A percentile compares a stretch with the other conserved stretches of the same genome.
Evolutionary conservation across 2,797 vertebrate species (phyloP).

Genomic region (Lacerta agilis): DNA sequence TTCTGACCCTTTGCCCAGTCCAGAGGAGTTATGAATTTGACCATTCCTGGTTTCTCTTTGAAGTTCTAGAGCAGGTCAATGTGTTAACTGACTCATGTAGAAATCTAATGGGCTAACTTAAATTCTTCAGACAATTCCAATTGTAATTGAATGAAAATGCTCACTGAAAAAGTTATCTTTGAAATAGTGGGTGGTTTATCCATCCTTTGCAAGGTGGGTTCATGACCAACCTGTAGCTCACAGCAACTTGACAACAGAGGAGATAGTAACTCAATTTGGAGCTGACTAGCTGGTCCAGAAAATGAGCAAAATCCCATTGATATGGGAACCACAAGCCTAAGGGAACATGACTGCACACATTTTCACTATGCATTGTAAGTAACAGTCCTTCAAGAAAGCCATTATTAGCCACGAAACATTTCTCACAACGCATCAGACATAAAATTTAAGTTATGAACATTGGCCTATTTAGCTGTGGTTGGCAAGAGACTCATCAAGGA

Average conservation of each 20-base stretch:
- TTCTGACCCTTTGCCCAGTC: not conserved
- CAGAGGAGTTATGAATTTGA: not conserved
- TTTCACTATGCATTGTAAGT: not conserved
- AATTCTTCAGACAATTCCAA: not conserved
- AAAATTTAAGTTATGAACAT: not conserved
- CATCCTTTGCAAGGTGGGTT: not conserved
- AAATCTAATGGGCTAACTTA: not conserved
- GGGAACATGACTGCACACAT: not conserved
- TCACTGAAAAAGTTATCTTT: not conserved
- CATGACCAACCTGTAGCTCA: not conserved
- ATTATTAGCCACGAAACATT: not conserved
- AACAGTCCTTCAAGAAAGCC: not conserved
- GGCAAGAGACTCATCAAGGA: not conserved
- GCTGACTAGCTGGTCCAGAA: not conserved
- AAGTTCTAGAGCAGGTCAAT: not conserved
- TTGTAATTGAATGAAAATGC: not conserved
- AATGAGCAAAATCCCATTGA: not conserved
- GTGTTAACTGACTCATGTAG: not conserved
- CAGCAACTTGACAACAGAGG: not conserved
- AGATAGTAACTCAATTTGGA: not conserved
- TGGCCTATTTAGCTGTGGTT: not conserved
- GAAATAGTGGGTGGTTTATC: not conserved
- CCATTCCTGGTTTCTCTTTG: not conserved
- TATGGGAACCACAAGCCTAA: not conserved
- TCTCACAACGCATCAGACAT: not conserved